These are phyloP conservation scores for Lagodon rhomboides DNA, from an alignment of 2,797 vertebrate species.

Conservation along the genomic window DNA sequence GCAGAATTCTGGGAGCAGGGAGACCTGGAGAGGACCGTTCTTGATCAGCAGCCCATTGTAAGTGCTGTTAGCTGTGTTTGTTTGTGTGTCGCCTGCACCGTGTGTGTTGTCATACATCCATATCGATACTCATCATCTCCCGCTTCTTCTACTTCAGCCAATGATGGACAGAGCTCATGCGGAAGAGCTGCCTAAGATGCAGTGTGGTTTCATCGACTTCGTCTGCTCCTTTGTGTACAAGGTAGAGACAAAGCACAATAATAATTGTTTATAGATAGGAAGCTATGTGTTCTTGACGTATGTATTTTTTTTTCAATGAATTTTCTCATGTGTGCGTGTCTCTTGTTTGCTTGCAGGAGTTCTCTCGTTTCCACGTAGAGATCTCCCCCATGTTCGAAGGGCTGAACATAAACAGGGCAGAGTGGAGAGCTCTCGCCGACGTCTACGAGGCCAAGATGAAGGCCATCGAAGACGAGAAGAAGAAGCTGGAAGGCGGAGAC, in stretches of 20 bases:
- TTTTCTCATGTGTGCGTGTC: background rate
- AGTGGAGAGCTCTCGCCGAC: constrained; percentile 90
- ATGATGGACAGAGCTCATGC: constrained; percentile 97
- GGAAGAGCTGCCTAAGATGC: constrained; percentile 94
- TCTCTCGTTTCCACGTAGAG: constrained; percentile 90
- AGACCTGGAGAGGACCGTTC: constrained; percentile 92
- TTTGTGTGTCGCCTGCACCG: background rate
- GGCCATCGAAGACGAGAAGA: constrained; percentile 86
- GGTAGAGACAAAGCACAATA: constrained; percentile 77
- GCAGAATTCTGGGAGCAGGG: constrained; percentile 92
- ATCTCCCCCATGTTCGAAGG: constrained; percentile 89
- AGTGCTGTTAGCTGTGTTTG: background rate
- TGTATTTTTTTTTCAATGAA: background rate
- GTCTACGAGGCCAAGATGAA: constrained; percentile 90
- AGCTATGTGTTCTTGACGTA: too few relatives aligned
- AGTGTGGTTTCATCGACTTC: constrained; percentile 97
- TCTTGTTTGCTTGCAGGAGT: constrained; percentile 82
- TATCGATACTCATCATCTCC: background rate
- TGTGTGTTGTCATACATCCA: background rate
- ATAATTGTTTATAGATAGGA: background rate
- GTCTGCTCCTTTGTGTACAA: constrained; percentile 97
- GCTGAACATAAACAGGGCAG: constrained; percentile 87
- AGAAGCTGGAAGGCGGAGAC: constrained; percentile 82
- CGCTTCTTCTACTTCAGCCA: constrained; percentile 81
- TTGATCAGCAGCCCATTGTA: constrained; percentile 95